phyloP scores from a whole-genome alignment of 1,140 invertebrate species.

The Panonychus citri region DNA sequence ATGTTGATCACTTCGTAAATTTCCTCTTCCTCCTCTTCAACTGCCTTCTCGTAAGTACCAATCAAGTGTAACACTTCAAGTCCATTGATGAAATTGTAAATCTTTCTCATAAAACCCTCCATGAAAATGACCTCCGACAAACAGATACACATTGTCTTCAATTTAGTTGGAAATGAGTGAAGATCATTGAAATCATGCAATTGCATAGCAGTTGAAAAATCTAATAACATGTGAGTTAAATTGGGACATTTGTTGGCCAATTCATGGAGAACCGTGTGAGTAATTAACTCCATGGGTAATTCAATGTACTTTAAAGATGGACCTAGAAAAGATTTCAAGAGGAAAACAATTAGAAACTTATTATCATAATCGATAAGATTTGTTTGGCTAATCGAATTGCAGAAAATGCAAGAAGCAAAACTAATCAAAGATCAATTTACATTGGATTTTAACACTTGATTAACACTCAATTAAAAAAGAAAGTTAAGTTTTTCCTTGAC shows the following conservation, averaged over 20 bases:
- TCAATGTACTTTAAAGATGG: constrained; percentile 81
- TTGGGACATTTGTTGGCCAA: constrained; percentile 90
- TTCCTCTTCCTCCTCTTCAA: constrained; percentile 93
- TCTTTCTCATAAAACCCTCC: constrained; percentile 99
- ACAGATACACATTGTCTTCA: constrained; percentile 88
- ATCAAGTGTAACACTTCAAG: constrained; percentile 94
- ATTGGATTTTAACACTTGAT: too few relatives aligned
- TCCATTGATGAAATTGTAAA: constrained; percentile 98
- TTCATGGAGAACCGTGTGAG: constrained; percentile 89
- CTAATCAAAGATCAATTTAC: too few relatives aligned
- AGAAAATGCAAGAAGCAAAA: too few relatives aligned
- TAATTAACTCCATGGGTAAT: constrained; percentile 89
- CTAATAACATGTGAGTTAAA: constrained; percentile 85
- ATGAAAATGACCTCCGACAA: constrained; percentile 98
- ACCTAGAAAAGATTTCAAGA: too few relatives aligned
- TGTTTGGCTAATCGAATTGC: too few relatives aligned
- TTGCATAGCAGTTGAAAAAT: constrained; percentile 96
- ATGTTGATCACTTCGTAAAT: constrained; percentile 99
- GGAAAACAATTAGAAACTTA: too few relatives aligned
- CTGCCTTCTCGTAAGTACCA: constrained; percentile 85
- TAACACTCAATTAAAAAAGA: too few relatives aligned
- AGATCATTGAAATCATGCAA: constrained; percentile 97
- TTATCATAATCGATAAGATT: too few relatives aligned
- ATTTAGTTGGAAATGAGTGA: constrained; percentile 92
- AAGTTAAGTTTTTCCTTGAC: too few relatives aligned